These are phyloP conservation scores for Gymnocephalus cernua DNA, from an alignment of 2,113 vertebrate species.

Conservation along the genomic window DNA sequence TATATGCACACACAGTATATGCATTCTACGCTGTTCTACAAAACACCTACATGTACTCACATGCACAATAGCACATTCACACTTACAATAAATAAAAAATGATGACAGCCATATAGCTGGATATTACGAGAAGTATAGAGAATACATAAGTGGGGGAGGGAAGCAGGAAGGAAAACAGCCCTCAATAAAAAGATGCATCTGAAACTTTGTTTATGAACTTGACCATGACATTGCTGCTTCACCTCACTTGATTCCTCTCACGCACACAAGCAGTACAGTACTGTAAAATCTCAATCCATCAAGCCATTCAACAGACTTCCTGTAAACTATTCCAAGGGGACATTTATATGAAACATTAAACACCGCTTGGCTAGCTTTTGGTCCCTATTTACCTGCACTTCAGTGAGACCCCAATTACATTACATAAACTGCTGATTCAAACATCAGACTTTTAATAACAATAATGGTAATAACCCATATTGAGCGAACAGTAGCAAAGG, in stretches of 20 bases:
- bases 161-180: slow-evolving; percentile 14
- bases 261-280: slow-evolving; percentile 10
- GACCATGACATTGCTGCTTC: slow-evolving; percentile 65
- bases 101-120: neutral
- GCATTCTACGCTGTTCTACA: neutral
- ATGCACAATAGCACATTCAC: neutral
- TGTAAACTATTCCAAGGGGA: slow-evolving; percentile 71
- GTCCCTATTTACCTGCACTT: slow-evolving; percentile 73
- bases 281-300: slow-evolving; percentile 72
- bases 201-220: slow-evolving; percentile 74
- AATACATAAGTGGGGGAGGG: slow-evolving; percentile 24
- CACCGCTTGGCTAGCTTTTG: slow-evolving; percentile 51
- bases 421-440: slow-evolving; percentile 75
- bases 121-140: neutral
- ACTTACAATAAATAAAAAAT: neutral
- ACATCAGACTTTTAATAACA: slow-evolving; percentile 64
- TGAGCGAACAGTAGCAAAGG: neutral
- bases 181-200: slow-evolving; percentile 63
- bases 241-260: slow-evolving; percentile 38
- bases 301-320: slow-evolving; percentile 52
- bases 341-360: slow-evolving; percentile 78
- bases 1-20: neutral
- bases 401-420: slow-evolving; percentile 78
- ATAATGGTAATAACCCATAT: slow-evolving; percentile 13
- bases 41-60: slow-evolving; percentile 16